A percentile compares a stretch with the other conserved stretches of the same genome.
phyloP scores from a whole-genome alignment of 2,113 vertebrate genomes.

The Dicentrarchus labrax region DNA sequence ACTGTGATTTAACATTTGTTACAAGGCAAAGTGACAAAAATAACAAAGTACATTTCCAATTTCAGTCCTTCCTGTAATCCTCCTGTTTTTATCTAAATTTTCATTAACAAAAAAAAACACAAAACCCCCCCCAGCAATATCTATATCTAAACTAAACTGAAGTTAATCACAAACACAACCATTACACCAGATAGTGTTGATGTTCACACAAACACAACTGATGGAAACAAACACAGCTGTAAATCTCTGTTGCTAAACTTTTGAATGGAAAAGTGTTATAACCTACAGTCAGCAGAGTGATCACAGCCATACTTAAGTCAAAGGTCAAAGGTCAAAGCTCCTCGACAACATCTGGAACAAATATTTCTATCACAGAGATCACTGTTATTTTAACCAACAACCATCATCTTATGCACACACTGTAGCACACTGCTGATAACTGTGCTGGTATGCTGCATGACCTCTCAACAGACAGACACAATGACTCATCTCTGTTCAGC shows the following conservation, averaged over 20 bases:
- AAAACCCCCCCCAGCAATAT: background rate
- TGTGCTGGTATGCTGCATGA: conserved; percentile 14
- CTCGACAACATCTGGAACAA: background rate
- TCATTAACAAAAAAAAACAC: background rate
- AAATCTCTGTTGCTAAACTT: too few relatives aligned
- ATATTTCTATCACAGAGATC: background rate
- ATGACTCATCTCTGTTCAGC: background rate
- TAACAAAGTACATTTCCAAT: background rate
- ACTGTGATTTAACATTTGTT: conserved; percentile 4
- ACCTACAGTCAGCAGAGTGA: background rate
- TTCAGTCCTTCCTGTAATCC: background rate
- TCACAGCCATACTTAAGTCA: background rate
- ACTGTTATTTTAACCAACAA: background rate
- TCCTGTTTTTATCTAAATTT: background rate
- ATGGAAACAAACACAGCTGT: too few relatives aligned
- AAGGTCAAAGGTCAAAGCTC: background rate
- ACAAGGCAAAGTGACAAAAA: background rate
- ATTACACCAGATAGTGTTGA: too few relatives aligned
- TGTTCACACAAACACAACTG: too few relatives aligned
- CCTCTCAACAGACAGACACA: background rate
- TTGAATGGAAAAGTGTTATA: background rate
- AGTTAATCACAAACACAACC: background rate
- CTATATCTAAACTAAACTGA: background rate
- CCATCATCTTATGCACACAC: background rate
- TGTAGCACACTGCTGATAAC: conserved; percentile 10